Conservation (phyloP, 2,888 invertebrate species). For the Megaustenia siamemsis region DNA sequence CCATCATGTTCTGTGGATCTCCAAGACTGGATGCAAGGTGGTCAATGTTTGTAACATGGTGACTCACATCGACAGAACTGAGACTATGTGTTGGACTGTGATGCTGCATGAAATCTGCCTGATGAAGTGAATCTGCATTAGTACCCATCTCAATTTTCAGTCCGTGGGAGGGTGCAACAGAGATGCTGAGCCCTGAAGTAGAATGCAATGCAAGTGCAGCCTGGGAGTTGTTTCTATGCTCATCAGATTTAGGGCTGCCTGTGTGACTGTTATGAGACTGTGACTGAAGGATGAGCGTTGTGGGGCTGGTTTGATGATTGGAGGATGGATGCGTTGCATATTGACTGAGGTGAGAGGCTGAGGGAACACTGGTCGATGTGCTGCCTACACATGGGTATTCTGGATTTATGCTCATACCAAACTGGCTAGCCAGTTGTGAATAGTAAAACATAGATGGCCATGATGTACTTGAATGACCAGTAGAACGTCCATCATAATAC, state of each 20-base stretch:
- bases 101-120: constrained; percentile 23
- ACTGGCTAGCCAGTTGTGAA: constrained; percentile 64
- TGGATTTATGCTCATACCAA: constrained; percentile 60
- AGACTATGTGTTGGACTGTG: constrained; percentile 38
- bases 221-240: constrained; percentile 33
- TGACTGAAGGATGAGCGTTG: constrained; percentile 40
- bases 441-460: constrained; percentile 66
- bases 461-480: constrained; percentile 28
- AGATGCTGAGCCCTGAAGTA: constrained; percentile 6
- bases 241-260: constrained; percentile 30
- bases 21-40: constrained; percentile 19
- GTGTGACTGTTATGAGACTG: constrained; percentile 24
- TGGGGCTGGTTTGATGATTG: constrained; percentile 36
- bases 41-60: constrained; percentile 30
- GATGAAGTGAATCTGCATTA: constrained; percentile 29
- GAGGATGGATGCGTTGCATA: constrained; percentile 28
- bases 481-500: constrained; percentile 43
- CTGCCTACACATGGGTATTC: constrained; percentile 55
- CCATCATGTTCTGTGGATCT: constrained; percentile 33
- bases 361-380: background rate
- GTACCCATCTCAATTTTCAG: constrained; percentile 24
- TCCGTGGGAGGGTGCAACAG: background rate
- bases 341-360: constrained; percentile 30
- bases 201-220: background rate
- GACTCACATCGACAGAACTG: constrained; percentile 18